A percentile compares a stretch with the other conserved stretches of the same genome.
phyloP scores from a whole-genome alignment of 2,888 invertebrate genomes.

The Caenorhabditis plicata region DNA sequence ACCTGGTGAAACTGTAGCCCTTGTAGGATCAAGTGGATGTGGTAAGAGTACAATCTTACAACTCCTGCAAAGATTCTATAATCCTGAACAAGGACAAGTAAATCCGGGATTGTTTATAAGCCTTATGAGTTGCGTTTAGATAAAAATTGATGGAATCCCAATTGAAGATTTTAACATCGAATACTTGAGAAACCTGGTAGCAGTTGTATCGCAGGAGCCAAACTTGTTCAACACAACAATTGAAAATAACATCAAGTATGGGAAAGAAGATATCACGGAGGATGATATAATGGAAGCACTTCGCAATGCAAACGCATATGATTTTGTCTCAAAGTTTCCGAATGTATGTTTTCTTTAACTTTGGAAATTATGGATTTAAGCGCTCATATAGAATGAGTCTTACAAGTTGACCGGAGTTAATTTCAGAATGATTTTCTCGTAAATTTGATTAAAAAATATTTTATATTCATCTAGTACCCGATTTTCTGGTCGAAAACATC shows the following conservation, averaged over 20 bases:
- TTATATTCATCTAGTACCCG: too few relatives aligned
- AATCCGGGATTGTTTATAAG: too few relatives aligned
- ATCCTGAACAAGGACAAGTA: slow-evolving; percentile 47
- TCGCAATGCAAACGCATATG: slow-evolving; percentile 67
- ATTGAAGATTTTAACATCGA: slow-evolving; percentile 68
- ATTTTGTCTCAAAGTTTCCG: slow-evolving; percentile 67
- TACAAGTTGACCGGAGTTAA: too few relatives aligned
- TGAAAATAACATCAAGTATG: slow-evolving; percentile 68
- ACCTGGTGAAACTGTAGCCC: slow-evolving; percentile 56
- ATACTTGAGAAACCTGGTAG: slow-evolving; percentile 67
- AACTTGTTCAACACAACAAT: slow-evolving; percentile 73
- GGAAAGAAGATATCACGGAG: slow-evolving; percentile 43
- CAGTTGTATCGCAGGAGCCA: slow-evolving; percentile 68
- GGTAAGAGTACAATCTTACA: slow-evolving; percentile 53
- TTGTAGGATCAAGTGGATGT: slow-evolving; percentile 59
- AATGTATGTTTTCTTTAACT: too few relatives aligned
- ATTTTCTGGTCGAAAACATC: too few relatives aligned
- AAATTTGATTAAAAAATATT: too few relatives aligned
- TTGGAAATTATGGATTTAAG: too few relatives aligned
- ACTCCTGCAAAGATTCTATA: slow-evolving; percentile 57
- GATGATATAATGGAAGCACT: slow-evolving; percentile 47
- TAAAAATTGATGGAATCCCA: slow-evolving; percentile 67
- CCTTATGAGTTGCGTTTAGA: too few relatives aligned
- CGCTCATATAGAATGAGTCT: too few relatives aligned
- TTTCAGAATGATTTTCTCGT: too few relatives aligned